phyloP scores from a whole-genome alignment of 2,113 vertebrate genomes.

The Epinephelus cyanopodus region DNA sequence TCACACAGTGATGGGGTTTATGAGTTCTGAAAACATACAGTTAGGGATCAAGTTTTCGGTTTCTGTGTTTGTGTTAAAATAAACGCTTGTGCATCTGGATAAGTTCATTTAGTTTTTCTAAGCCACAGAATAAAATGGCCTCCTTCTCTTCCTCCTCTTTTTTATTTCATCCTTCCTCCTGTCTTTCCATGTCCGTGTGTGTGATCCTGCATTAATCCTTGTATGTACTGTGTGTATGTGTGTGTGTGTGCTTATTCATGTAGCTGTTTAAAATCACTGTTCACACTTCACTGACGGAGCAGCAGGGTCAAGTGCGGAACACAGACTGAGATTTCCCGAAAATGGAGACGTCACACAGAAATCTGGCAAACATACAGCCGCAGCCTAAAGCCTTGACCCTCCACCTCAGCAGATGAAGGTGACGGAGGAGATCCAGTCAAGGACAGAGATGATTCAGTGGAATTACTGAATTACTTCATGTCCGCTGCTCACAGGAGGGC shows the following conservation, averaged over 20 bases:
- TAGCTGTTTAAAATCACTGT: constrained; percentile 73
- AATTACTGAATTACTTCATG: constrained; percentile 69
- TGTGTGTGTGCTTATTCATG: constrained; percentile 9
- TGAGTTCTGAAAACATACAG: constrained; percentile 68
- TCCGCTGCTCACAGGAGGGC: constrained; percentile 37
- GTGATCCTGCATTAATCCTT: constrained; percentile 31
- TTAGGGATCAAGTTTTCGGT: constrained; percentile 45
- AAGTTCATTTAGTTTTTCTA: constrained; percentile 35
- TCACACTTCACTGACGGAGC: constrained; percentile 69
- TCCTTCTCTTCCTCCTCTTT: background rate
- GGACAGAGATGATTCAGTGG: constrained; percentile 72
- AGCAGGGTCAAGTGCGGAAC: constrained; percentile 60
- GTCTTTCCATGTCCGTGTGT: constrained; percentile 16
- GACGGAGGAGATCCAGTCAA: constrained; percentile 52
- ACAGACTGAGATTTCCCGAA: constrained; percentile 53
- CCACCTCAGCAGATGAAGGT: constrained; percentile 9
- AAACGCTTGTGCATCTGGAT: constrained; percentile 31
- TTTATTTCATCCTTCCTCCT: background rate
- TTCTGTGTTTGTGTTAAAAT: constrained; percentile 5
- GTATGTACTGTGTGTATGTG: constrained; percentile 20
- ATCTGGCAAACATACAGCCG: constrained; percentile 48
- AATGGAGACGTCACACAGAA: constrained; percentile 51
- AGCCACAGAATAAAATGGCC: constrained; percentile 14
- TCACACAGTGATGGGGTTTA: constrained; percentile 53
- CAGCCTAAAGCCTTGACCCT: constrained; percentile 45